Evolutionary conservation across 2,797 vertebrate species (phyloP).

Genomic region (Saxicola maurus): DNA sequence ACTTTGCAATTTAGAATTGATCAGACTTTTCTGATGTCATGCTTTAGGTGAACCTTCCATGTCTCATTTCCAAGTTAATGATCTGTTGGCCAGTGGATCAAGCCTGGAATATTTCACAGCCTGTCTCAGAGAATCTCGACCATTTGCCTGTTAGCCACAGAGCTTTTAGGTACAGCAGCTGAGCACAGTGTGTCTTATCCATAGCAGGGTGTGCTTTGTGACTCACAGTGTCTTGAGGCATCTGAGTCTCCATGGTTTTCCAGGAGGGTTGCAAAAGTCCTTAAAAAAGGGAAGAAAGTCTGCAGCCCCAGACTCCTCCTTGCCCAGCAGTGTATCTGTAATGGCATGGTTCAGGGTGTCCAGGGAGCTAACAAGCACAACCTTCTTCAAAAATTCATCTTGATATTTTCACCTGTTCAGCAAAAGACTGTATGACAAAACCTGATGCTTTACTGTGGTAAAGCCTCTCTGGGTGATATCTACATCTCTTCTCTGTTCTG

Average conservation of each 20-base stretch:
- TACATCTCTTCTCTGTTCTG: not conserved
- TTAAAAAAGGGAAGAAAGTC: not conserved
- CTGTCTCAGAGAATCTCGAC: not conserved
- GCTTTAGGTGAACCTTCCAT: not conserved
- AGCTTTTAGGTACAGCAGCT: not conserved
- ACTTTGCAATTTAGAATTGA: not conserved
- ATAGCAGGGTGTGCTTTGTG: not conserved
- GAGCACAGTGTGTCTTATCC: not conserved
- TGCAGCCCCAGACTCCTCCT: not conserved
- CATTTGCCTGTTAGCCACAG: not conserved
- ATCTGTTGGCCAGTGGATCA: not conserved
- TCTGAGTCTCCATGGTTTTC: not conserved
- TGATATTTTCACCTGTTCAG: not conserved
- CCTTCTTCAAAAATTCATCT: not conserved
- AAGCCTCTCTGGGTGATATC: not conserved
- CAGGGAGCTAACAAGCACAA: not conserved
- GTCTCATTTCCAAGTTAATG: not conserved
- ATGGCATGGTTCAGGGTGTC: accelerated
- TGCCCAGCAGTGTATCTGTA: not conserved
- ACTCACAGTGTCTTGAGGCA: not conserved
- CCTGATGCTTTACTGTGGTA: not conserved
- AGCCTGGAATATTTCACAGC: not conserved
- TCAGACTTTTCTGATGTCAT: not conserved
- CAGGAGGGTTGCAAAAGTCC: not conserved
- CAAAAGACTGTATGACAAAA: not conserved